phyloP scores from a whole-genome alignment of 2,888 invertebrate species.

The Lymantria monacha region DNA sequence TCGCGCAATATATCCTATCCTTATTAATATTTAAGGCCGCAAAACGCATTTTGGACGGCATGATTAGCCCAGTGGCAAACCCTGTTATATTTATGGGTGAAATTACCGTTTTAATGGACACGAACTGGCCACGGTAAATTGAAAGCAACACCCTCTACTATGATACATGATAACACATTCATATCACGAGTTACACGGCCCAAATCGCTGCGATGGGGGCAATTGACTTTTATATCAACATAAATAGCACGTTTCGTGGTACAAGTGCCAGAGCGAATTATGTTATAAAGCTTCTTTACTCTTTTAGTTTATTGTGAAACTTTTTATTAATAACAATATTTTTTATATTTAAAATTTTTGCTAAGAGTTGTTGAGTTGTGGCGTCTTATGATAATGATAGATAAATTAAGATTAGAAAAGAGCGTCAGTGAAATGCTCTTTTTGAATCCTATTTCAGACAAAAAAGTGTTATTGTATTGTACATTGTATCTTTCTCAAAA shows the following conservation, averaged over 20 bases:
- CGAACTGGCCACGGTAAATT: conserved; percentile 43
- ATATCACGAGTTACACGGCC: conserved; percentile 17
- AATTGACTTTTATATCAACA: conserved; percentile 31
- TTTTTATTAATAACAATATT: no score
- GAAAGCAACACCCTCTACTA: conserved; percentile 38
- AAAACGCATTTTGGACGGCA: conserved; percentile 35
- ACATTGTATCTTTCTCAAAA: no score
- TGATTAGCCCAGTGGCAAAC: conserved; percentile 41
- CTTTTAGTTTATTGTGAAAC: background rate
- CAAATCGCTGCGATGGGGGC: conserved; percentile 21
- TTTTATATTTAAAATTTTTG: no score
- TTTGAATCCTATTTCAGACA: no score
- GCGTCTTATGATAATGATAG: no score
- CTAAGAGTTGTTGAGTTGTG: no score
- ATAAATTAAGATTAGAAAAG: no score
- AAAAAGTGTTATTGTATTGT: no score
- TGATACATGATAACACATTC: conserved; percentile 29
- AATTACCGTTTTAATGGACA: conserved; percentile 50
- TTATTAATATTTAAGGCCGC: conserved; percentile 33
- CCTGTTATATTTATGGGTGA: conserved; percentile 42
- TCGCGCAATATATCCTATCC: no score
- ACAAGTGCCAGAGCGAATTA: background rate
- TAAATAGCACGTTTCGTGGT: conserved; percentile 10
- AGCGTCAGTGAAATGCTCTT: no score
- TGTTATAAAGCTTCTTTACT: background rate